A percentile compares a stretch with the other conserved stretches of the same genome.
Conservation (phyloP, 2,888 invertebrate species). For the Calameuta idolon region DNA sequence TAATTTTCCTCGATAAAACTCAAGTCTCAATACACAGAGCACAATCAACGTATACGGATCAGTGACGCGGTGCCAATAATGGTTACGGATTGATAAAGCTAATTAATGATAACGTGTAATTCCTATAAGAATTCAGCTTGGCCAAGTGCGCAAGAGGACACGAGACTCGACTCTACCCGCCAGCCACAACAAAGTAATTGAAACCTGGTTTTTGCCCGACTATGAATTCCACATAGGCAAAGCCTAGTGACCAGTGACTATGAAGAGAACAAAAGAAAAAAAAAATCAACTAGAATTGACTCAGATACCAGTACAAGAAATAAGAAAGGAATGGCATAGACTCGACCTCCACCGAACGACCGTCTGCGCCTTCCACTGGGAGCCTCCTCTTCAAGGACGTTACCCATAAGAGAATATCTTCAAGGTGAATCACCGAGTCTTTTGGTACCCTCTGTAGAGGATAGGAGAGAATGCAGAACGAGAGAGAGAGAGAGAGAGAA, state of each 20-base stretch:
- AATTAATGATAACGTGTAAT: neutral
- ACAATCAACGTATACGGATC: neutral
- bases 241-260: neutral
- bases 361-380: neutral
- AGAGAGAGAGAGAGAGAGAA: neutral
- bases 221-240: neutral
- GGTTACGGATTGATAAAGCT: neutral
- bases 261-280: constrained; percentile 13
- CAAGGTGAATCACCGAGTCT: constrained; percentile 52
- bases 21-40: neutral
- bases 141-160: neutral
- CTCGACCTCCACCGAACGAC: neutral
- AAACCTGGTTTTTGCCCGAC: neutral
- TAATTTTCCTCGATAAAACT: neutral
- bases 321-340: neutral
- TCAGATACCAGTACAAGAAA: constrained; percentile 5
- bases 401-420: constrained; percentile 51
- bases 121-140: neutral
- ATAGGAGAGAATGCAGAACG: neutral
- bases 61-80: neutral
- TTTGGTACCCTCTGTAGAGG: constrained; percentile 10
- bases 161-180: neutral
- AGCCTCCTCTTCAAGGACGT: constrained; percentile 41
- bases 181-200: neutral
- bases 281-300: constrained; percentile 6